A percentile compares a stretch with the other conserved stretches of the same genome.
Conservation (phyloP, 2,888 invertebrate species). For the Myathropa florea region DNA sequence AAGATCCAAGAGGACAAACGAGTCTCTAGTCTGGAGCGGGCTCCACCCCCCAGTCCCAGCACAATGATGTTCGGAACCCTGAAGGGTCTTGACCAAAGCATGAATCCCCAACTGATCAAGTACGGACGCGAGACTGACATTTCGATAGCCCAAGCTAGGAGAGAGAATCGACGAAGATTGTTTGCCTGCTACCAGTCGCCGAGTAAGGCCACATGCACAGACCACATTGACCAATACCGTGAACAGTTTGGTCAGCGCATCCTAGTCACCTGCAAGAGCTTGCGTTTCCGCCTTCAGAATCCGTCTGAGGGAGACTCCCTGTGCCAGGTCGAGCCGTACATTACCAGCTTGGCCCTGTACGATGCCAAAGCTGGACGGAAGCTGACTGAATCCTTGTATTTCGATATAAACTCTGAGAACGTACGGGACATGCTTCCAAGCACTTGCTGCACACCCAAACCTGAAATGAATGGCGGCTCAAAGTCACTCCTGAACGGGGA, state of each 20-base stretch:
- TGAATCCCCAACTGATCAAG: conserved; percentile 94
- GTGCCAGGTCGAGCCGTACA: conserved; percentile 93
- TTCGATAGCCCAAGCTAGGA: conserved; percentile 90
- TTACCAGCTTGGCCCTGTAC: conserved; percentile 92
- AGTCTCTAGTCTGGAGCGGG: conserved; percentile 85
- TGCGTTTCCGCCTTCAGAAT: conserved; percentile 90
- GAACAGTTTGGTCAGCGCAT: conserved; percentile 94
- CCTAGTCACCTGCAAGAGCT: conserved; percentile 90
- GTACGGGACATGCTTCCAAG: conserved; percentile 83
- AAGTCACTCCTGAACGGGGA: conserved; percentile 36
- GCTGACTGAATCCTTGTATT: conserved; percentile 96
- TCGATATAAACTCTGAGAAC: conserved; percentile 90
- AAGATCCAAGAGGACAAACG: conserved; percentile 90
- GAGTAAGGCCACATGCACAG: conserved; percentile 80
- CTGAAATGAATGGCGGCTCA: conserved; percentile 63
- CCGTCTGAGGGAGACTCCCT: conserved; percentile 86
- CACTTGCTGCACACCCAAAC: conserved; percentile 37
- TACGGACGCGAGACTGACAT: conserved; percentile 95
- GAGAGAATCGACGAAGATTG: conserved; percentile 89
- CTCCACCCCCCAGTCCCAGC: conserved; percentile 84
- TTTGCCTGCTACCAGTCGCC: conserved; percentile 86
- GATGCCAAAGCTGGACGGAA: conserved; percentile 93
- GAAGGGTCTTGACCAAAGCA: conserved; percentile 93
- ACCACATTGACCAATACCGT: conserved; percentile 88
- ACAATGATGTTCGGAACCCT: conserved; percentile 89